These are phyloP conservation scores for Agapetus fuscipes DNA, from an alignment of 2,888 invertebrate genomes.

Conservation along the genomic window DNA sequence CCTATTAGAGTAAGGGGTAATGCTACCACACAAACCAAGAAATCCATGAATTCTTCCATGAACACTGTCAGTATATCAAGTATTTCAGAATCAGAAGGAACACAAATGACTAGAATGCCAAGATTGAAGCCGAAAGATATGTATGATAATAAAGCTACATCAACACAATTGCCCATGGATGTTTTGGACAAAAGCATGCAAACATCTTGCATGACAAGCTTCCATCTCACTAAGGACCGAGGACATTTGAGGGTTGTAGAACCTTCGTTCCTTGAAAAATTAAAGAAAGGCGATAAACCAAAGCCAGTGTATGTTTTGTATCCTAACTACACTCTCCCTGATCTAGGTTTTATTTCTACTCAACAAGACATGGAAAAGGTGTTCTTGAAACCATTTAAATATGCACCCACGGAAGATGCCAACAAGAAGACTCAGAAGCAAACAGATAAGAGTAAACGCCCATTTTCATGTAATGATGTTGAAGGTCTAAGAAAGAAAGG, in stretches of 20 bases:
- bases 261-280: constrained; percentile 59
- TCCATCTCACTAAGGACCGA: constrained; percentile 33
- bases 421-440: constrained; percentile 29
- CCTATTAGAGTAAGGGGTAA: constrained; percentile 23
- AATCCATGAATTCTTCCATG: constrained; percentile 41
- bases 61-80: constrained; percentile 46
- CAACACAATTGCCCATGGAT: constrained; percentile 44
- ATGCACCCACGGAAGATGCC: constrained; percentile 37
- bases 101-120: constrained; percentile 43
- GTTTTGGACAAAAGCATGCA: constrained; percentile 67
- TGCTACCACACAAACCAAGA: constrained; percentile 26
- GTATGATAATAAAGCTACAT: constrained; percentile 39
- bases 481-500: constrained; percentile 73
- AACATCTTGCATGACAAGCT: constrained; percentile 48
- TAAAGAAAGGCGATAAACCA: constrained; percentile 53
- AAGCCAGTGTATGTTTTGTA: constrained; percentile 84
- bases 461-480: constrained; percentile 73
- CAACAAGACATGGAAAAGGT: constrained; percentile 52
- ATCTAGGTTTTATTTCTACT: constrained; percentile 67
- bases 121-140: constrained; percentile 34
- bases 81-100: constrained; percentile 46
- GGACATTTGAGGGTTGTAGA: constrained; percentile 54
- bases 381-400: constrained; percentile 61
- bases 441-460: constrained; percentile 45
- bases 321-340: constrained; percentile 84